Base-by-base conservation (phyloP, 2,797 vertebrate genomes). In the Strix occidentalis region DNA sequence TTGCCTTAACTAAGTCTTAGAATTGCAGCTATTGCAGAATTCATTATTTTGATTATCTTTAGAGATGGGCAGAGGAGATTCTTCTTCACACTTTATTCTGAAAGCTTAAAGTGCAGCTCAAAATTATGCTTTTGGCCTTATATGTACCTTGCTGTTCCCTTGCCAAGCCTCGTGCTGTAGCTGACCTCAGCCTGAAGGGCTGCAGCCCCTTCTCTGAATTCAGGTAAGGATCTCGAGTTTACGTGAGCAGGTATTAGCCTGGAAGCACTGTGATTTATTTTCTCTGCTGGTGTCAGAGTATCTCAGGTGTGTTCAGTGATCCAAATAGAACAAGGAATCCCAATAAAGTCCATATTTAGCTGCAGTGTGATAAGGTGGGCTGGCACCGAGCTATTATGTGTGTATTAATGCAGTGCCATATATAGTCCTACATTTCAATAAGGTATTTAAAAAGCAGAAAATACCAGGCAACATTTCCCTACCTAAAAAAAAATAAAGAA, bases 1-100 rank as follows among this genome's bases (percentile, higher is more conserved):
- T 94, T 95, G 92, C 93, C 92, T 96, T 96, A 92, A 93, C 90
- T 88, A 93, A 94, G 94, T 93, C 92, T 96, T 95, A 95, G 95
- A 94, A 94, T 80, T 89, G 90, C 90, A 89, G 95, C 91, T 87
- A 93, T 90, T 92, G 81, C 85, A 92, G 87, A 95, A 94, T 93
- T 96, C 80, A 89, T 87, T 77, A 86, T 78, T 85, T 88, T 85
- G 72, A 88, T 96, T 96, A 93, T 89, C 93, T 69, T 89, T 86
- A 96, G 87, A 86, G 70, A 84, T 72, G 76, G 96, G 70, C 95
- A 95, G 90, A 90, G 69, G 87, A 89, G 43, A 65, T 70, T 70
- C 29, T 64, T 95, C 46, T 88, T 86, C 75, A 65, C 61, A 70
- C 37, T 86, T 85, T 69, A 61, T 68, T 84, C 51, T 68, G 39